A percentile compares a stretch with the other conserved stretches of the same genome.
phyloP scores from a whole-genome alignment of 2,888 invertebrate genomes.

The Sceliomorpha sp. region DNA sequence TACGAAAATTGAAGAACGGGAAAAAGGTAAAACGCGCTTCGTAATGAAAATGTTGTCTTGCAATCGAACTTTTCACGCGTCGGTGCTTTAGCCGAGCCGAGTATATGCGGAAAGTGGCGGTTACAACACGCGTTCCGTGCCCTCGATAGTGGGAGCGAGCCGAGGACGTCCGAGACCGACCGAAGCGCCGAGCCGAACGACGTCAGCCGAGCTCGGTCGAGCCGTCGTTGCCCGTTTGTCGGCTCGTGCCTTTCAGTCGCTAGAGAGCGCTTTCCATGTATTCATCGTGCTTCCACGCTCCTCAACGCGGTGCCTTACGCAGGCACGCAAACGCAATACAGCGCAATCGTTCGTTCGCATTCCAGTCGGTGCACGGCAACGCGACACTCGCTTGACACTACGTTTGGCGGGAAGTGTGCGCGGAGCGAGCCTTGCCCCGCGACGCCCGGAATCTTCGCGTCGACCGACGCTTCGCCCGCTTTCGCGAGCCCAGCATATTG shows the following conservation, averaged over 20 bases:
- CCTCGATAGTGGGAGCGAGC: constrained; percentile 39
- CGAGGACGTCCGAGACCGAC: constrained; percentile 48
- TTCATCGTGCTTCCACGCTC: constrained; percentile 63
- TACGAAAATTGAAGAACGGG: no score
- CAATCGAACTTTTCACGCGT: constrained; percentile 22
- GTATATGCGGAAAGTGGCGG: constrained; percentile 73
- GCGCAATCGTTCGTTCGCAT: constrained; percentile 21
- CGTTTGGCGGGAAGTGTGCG: constrained; percentile 4
- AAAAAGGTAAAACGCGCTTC: no score
- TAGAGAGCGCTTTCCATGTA: constrained; percentile 73
- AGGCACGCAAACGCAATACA: constrained; percentile 30
- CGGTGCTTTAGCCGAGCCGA: constrained; percentile 65
- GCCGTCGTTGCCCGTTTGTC: constrained; percentile 59
- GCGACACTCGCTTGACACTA: background rate
- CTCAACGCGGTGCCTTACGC: constrained; percentile 44
- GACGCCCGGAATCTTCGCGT: no score
- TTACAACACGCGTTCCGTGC: constrained; percentile 61
- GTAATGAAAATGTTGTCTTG: no score
- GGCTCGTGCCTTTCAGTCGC: constrained; percentile 68
- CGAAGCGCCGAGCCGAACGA: constrained; percentile 49
- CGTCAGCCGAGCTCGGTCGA: constrained; percentile 51
- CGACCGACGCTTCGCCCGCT: background rate
- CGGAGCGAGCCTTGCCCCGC: no score
- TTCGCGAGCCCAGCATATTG: constrained; percentile 1
- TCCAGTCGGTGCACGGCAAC: background rate